These are phyloP conservation scores for Orussus abietinus DNA, from an alignment of 1,140 invertebrate genomes.

Conservation along the genomic window DNA sequence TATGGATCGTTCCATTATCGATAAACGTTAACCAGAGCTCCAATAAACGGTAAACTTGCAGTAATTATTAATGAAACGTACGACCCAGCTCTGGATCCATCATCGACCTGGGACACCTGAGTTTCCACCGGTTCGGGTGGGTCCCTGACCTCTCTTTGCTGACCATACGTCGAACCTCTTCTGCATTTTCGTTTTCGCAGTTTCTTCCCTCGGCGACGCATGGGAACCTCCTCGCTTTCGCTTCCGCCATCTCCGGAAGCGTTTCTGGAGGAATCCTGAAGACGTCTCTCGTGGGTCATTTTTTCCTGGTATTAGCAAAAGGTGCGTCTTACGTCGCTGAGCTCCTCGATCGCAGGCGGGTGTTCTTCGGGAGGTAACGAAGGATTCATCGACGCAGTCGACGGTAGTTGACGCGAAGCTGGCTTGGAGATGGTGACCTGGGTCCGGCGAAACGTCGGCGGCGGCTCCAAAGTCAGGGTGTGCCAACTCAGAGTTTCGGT, in stretches of 20 bases:
- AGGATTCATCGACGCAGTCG: constrained; percentile 9
- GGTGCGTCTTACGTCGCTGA: constrained; percentile 22
- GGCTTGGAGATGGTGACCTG: constrained; percentile 26
- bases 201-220: constrained; percentile 38
- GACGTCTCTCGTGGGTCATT: no score
- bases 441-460: constrained; percentile 29
- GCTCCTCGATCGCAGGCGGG: constrained; percentile 19
- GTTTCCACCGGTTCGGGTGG: constrained; percentile 45
- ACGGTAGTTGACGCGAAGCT: constrained; percentile 9
- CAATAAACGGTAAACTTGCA: neutral
- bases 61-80: constrained; percentile 23
- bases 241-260: constrained; percentile 21
- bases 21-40: constrained; percentile 1
- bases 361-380: constrained; percentile 4
- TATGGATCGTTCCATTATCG: constrained; percentile 3
- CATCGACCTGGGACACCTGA: constrained; percentile 42
- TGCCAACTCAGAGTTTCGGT: constrained; percentile 47
- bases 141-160: constrained; percentile 46
- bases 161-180: constrained; percentile 43
- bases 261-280: neutral
- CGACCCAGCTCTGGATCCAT: constrained; percentile 35
- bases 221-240: constrained; percentile 29
- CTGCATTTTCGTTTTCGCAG: constrained; percentile 43
- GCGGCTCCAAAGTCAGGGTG: constrained; percentile 40
- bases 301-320: no score